phyloP scores from a whole-genome alignment of 2,797 vertebrate species.

The Macropodus opercularis region DNA sequence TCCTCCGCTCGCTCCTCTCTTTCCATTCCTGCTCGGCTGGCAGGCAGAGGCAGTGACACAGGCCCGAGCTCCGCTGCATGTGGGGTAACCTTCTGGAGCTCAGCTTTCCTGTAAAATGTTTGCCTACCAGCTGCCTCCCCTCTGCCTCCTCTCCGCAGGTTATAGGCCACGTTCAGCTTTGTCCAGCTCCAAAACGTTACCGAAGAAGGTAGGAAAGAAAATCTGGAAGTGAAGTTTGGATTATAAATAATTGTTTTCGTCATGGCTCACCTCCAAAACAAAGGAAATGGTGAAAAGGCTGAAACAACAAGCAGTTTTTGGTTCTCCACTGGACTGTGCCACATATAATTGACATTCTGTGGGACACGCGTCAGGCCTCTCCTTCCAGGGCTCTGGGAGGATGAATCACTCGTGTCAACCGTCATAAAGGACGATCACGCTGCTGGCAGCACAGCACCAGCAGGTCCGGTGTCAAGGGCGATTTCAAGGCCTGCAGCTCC shows the following conservation, averaged over 20 bases:
- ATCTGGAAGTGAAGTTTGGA: too few relatives aligned
- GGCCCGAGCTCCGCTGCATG: slow-evolving; percentile 26
- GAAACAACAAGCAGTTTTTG: slow-evolving; percentile 28
- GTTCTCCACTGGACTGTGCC: slow-evolving; percentile 35
- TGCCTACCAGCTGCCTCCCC: slow-evolving; percentile 30
- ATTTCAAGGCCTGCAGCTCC: slow-evolving; percentile 49
- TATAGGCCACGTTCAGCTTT: slow-evolving; percentile 15
- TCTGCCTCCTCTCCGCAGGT: slow-evolving; percentile 39
- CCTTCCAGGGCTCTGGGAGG: slow-evolving; percentile 35
- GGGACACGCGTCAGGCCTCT: slow-evolving; percentile 38
- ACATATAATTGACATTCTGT: slow-evolving; percentile 40
- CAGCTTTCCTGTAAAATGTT: slow-evolving; percentile 46
- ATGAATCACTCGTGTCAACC: slow-evolving; percentile 60
- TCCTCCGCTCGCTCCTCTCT: slow-evolving; percentile 35
- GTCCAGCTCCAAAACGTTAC: slow-evolving; percentile 37
- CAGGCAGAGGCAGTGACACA: slow-evolving; percentile 24
- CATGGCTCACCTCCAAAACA: slow-evolving; percentile 22
- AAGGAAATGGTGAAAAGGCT: slow-evolving; percentile 15
- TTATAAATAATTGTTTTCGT: too few relatives aligned
- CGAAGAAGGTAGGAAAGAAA: slow-evolving; percentile 42
- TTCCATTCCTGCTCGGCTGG: slow-evolving; percentile 40
- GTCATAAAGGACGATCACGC: slow-evolving; percentile 55
- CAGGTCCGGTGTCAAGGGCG: slow-evolving; percentile 45
- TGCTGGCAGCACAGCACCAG: slow-evolving; percentile 22
- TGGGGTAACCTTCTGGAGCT: slow-evolving; percentile 30